These are phyloP conservation scores for Metalampra italica DNA, from an alignment of 2,888 invertebrate species.

Conservation along the genomic window DNA sequence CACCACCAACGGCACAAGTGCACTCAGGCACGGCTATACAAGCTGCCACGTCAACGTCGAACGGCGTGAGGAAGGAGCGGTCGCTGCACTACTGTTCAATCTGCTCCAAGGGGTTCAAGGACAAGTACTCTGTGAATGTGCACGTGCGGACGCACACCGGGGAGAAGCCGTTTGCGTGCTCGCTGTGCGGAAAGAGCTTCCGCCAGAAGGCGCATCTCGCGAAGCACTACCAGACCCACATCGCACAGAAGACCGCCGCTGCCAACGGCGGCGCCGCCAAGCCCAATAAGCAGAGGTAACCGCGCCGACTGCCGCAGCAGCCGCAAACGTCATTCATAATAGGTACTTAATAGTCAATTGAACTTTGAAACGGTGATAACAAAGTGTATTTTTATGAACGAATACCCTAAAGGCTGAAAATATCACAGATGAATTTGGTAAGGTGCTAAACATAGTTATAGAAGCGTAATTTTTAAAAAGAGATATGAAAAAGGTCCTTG, in stretches of 20 bases:
- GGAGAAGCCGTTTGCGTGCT: slow-evolving; percentile 97
- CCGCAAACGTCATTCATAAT: slow-evolving; percentile 28
- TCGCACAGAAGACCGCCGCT: slow-evolving; percentile 88
- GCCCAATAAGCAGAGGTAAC: slow-evolving; percentile 75
- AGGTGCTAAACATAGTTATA: slow-evolving; percentile 70
- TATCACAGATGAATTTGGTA: slow-evolving; percentile 74
- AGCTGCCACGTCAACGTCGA: slow-evolving; percentile 81
- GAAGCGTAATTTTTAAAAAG: slow-evolving; percentile 47
- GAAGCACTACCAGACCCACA: slow-evolving; percentile 95
- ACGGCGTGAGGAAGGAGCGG: slow-evolving; percentile 89
- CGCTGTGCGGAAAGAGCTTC: slow-evolving; percentile 95
- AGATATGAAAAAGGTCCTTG: slow-evolving; percentile 49
- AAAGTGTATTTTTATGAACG: slow-evolving; percentile 43
- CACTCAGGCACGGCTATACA: slow-evolving; percentile 61
- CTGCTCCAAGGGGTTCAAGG: slow-evolving; percentile 95
- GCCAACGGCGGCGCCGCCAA: slow-evolving; percentile 80
- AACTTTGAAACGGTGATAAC: slow-evolving; percentile 63
- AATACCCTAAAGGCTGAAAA: slow-evolving; percentile 70
- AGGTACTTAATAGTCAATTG: slow-evolving; percentile 71
- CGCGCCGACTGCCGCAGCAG: slow-evolving; percentile 22
- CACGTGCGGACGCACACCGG: slow-evolving; percentile 98
- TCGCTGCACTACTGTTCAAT: slow-evolving; percentile 95
- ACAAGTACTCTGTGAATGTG: slow-evolving; percentile 98
- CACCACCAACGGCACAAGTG: slow-evolving; percentile 55
- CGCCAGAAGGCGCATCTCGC: slow-evolving; percentile 95